Conservation (phyloP, 2,797 vertebrate species). For the Scleropages formosus region DNA sequence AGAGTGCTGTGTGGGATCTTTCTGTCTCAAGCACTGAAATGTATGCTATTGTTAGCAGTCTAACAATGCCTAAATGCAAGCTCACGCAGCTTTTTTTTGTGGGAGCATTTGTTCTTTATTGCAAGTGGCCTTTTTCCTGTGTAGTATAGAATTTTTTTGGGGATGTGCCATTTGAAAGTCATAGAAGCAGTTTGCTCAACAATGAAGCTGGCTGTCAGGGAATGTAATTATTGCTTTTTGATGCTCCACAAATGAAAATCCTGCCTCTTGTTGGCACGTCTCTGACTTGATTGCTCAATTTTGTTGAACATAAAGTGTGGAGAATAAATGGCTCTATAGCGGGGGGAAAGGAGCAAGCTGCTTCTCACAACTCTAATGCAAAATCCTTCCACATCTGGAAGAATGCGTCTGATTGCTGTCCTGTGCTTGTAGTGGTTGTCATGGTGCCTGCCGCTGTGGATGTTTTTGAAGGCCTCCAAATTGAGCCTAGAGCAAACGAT, state of each 20-base stretch:
- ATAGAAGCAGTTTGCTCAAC: slow-evolving; percentile 41
- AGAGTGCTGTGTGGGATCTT: too few relatives aligned
- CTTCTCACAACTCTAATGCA: slow-evolving; percentile 26
- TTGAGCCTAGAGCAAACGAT: slow-evolving; percentile 34
- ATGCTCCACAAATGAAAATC: slow-evolving; percentile 42
- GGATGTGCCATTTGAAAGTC: too few relatives aligned
- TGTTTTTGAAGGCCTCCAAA: slow-evolving; percentile 25
- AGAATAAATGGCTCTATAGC: slow-evolving; percentile 44
- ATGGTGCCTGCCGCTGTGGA: not conserved
- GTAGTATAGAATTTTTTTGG: too few relatives aligned
- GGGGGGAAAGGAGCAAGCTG: slow-evolving; percentile 14
- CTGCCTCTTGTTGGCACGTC: slow-evolving; percentile 40
- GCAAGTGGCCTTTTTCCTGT: too few relatives aligned
- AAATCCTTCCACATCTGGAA: slow-evolving; percentile 24
- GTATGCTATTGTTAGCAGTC: too few relatives aligned
- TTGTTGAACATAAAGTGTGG: slow-evolving; percentile 46
- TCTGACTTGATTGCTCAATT: slow-evolving; percentile 50
- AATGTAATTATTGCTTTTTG: slow-evolving; percentile 50
- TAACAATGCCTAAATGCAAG: too few relatives aligned
- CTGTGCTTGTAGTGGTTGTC: not conserved
- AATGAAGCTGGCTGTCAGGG: slow-evolving; percentile 52
- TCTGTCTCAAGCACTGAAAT: too few relatives aligned
- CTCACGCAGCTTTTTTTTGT: too few relatives aligned
- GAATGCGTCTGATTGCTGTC: slow-evolving; percentile 18
- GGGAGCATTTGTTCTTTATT: too few relatives aligned